Evolutionary conservation across 1,140 invertebrate genomes (phyloP), one percentile per base, ranked within the genome.

Genomic region (Cyclargus thomasi): DNA sequence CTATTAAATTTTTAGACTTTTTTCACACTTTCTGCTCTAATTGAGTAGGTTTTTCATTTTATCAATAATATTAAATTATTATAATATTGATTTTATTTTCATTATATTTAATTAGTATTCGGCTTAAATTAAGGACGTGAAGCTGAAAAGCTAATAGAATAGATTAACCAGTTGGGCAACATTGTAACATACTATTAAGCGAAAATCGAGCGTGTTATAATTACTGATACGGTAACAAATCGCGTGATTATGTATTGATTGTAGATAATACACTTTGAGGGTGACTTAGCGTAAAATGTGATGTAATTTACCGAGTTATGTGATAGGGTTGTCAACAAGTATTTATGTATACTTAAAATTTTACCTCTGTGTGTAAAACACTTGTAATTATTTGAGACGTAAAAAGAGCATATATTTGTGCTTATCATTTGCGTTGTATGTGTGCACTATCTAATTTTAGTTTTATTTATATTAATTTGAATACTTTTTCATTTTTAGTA

Each of bases 171-270:
- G 21, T 70, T 65, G 39, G 3, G 65, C 53, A 55, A 53, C 67
- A 65, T 36, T 53, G 64, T 67, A 65, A 66, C 67, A 55, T 53
- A 59, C 65, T 67, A 72, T 70, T 72, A 67, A 65, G 67, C 47
- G 62, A 71, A 68, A 70, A 70, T 65, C 35, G 29, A 29, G 29
- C 29, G 39, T 67, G 53, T 66, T 67, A 47, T 72, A 70, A 70
- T 65, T 69, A 70, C 68, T 17, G 64, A 70, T 67, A 65, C 53
- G 18, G n/a, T 68, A 72, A 72, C 22, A 63, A 75, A 79, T 82
- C 72, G 74, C 77, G 75, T 80, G 79, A 77, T 80, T 82, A 74
- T 77, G 72, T 77, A 55, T 47, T 23, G 72, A 71, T 62, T 70
- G 63, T 63, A 72, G 69, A 72, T 70, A 76, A 76, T 75, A 73